Evolutionary conservation across 2,888 invertebrate genomes (phyloP).

Genomic region (Drosophila nigricruria): DNA sequence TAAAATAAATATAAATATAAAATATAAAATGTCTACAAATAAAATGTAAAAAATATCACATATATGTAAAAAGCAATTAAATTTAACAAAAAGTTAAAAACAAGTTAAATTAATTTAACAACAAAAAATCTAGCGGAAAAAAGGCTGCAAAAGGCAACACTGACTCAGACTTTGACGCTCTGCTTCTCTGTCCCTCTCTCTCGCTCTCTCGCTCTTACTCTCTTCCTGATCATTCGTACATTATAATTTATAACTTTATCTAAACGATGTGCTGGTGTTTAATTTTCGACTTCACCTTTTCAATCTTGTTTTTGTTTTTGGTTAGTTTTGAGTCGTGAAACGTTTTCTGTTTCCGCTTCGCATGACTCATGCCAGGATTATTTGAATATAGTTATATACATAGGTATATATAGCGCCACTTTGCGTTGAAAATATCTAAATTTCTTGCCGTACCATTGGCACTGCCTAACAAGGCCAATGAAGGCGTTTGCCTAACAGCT

Average conservation of each 20-base stretch:
- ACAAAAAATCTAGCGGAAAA: not conserved
- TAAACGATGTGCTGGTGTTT: constrained; percentile 84
- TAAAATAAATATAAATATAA: not conserved
- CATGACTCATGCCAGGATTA: constrained; percentile 67
- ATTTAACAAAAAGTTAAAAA: no score
- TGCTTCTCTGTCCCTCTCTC: not conserved
- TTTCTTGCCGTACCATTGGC: constrained; percentile 7
- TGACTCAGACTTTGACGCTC: constrained; percentile 1
- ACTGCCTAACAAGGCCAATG: constrained; percentile 60
- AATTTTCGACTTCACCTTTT: constrained; percentile 82
- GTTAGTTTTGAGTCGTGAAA: constrained; percentile 46
- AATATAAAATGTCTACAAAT: not conserved
- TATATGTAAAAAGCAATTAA: not conserved
- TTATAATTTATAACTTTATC: constrained; percentile 84
- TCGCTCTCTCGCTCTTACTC: constrained; percentile 1
- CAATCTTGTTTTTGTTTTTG: constrained; percentile 59
- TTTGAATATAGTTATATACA: constrained; percentile 20
- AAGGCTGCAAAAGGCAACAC: not conserved
- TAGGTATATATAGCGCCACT: constrained; percentile 69
- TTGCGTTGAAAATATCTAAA: constrained; percentile 48
- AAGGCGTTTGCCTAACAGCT: constrained; percentile 75
- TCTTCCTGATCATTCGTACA: constrained; percentile 70
- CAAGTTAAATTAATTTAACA: not conserved
- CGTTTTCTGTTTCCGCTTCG: constrained; percentile 69
- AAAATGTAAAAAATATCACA: not conserved